phyloP scores from a whole-genome alignment of 2,888 invertebrate species.

The Globia sparganii region DNA sequence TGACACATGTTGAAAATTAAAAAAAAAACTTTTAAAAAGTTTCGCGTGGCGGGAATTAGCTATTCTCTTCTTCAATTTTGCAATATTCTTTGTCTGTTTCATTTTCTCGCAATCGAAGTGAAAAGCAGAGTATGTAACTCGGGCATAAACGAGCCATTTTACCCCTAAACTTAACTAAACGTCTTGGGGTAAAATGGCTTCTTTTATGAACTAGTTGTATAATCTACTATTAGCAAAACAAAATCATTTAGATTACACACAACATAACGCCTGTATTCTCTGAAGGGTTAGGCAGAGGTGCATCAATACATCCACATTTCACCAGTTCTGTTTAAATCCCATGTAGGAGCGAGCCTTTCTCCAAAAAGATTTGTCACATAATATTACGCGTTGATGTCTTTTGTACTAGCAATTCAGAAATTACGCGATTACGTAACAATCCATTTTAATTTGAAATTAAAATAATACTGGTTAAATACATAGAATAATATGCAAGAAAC shows the following conservation, averaged over 20 bases:
- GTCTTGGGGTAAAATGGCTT: too few relatives aligned
- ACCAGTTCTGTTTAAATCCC: not conserved
- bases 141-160: too few relatives aligned
- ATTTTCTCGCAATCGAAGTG: too few relatives aligned
- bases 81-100: too few relatives aligned
- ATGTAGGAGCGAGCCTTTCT: not conserved
- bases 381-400: conserved; percentile 61
- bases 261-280: not conserved
- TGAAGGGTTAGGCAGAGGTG: not conserved
- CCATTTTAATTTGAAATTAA: not conserved
- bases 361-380: not conserved
- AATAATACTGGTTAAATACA: not conserved
- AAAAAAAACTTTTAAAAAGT: too few relatives aligned
- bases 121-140: too few relatives aligned
- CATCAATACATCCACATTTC: not conserved
- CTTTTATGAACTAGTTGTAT: too few relatives aligned
- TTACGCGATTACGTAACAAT: conserved; percentile 3
- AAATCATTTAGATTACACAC: not conserved
- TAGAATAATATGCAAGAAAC: conserved; percentile 10
- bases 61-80: too few relatives aligned
- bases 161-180: too few relatives aligned
- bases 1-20: too few relatives aligned
- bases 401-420: conserved; percentile 18
- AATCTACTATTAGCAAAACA: too few relatives aligned
- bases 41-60: too few relatives aligned